phyloP scores from a whole-genome alignment of 1,140 invertebrate genomes.

The Halictus rubicundus region DNA sequence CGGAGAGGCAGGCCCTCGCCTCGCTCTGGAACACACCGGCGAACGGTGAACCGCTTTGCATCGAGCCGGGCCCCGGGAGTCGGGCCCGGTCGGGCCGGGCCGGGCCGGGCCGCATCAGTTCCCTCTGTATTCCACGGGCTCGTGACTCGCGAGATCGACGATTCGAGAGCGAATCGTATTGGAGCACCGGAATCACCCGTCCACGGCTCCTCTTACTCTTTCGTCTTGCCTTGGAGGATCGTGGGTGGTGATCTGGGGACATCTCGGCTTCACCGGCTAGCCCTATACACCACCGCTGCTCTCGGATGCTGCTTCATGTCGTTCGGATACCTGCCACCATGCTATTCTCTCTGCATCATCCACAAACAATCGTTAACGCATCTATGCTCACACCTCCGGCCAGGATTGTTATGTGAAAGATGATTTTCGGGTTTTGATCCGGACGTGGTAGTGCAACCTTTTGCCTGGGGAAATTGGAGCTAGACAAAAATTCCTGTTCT shows the following conservation, averaged over 20 bases:
- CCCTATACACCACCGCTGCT: too few relatives aligned
- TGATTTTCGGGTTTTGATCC: too few relatives aligned
- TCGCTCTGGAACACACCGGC: slow-evolving; percentile 5
- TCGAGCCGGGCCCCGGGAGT: slow-evolving; percentile 1
- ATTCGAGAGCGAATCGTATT: slow-evolving; percentile 32
- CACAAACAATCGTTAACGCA: too few relatives aligned
- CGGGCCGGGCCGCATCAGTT: background rate
- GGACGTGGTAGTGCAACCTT: too few relatives aligned
- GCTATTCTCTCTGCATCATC: background rate
- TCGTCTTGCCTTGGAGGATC: slow-evolving; percentile 15
- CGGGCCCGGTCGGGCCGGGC: background rate
- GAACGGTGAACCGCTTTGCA: slow-evolving; percentile 45
- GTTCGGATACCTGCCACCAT: background rate
- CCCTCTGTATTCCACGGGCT: slow-evolving; percentile 25
- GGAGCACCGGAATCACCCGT: slow-evolving; percentile 1
- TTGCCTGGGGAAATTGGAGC: too few relatives aligned
- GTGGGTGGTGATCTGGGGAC: slow-evolving; percentile 5
- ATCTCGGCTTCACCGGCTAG: background rate
- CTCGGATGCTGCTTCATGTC: too few relatives aligned
- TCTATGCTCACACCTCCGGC: too few relatives aligned
- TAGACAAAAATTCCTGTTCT: too few relatives aligned
- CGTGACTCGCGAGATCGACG: slow-evolving; percentile 33
- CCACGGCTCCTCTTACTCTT: background rate
- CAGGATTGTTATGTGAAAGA: too few relatives aligned
- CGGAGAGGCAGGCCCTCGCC: background rate